These are phyloP conservation scores for Homarus americanus DNA, from an alignment of 1,140 invertebrate species.

Conservation along the genomic window DNA sequence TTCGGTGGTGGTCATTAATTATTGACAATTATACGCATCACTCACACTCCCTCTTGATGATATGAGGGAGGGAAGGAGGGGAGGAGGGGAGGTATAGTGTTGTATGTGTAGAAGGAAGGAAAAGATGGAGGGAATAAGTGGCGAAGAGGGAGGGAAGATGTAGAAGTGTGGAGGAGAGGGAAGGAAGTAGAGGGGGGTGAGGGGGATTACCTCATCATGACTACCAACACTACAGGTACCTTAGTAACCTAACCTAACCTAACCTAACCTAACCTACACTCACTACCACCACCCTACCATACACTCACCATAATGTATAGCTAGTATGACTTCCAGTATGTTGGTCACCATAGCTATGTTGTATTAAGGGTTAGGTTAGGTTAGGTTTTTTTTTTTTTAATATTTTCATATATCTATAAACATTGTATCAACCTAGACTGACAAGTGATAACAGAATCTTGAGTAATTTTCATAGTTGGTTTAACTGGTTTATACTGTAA, in stretches of 20 bases:
- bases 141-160: not conserved
- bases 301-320: not conserved
- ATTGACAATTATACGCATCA: slow-evolving; percentile 34
- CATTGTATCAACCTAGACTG: too few species aligned
- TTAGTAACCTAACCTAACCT: too few species aligned
- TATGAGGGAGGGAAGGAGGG: not conserved
- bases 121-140: not conserved
- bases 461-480: too few species aligned
- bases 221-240: not conserved
- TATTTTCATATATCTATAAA: too few species aligned
- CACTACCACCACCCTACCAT: not conserved
- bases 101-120: not conserved
- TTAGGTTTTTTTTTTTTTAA: too few species aligned
- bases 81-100: not conserved
- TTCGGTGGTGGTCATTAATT: slow-evolving; percentile 26
- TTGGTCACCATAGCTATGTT: too few species aligned
- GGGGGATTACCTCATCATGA: not conserved
- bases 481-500: too few species aligned
- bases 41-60: not conserved
- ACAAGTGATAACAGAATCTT: too few species aligned
- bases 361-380: too few species aligned
- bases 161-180: not conserved
- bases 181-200: not conserved
- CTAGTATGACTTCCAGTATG: too few species aligned
- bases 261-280: too few species aligned